Base-by-base conservation (phyloP, 2,113 vertebrate species). In the Clarias macrocephalus region DNA sequence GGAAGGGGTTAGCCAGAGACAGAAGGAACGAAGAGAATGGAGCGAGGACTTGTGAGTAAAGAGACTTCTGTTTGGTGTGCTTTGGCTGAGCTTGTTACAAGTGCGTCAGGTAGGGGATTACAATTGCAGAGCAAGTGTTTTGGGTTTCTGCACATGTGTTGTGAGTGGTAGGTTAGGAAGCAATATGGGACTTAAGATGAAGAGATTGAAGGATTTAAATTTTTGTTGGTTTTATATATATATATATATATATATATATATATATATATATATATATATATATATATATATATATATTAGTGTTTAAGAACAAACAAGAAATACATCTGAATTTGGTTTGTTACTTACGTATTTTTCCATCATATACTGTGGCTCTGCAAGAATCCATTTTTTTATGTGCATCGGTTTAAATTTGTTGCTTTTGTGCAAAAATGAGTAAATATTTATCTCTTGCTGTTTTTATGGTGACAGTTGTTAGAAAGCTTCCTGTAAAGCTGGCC, bases 11-110 rank as follows among this genome's bases (percentile, higher is more conserved):
- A 65, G 66, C 63, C 37, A 65, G 56, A 72, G 68, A 86, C 87
- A 87, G 89, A 89, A 90, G 90, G 87, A 84, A 57, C 87, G 80
- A 57, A 56, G 85, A 88, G 81, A 88, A 91, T 90, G 86, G 88
- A 89, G 85, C 84, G 65, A 83, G 89, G 72, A 82, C 89, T 85
- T 89, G 92, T 94, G 91, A 94, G 93, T 95, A 91, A 82, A 76
- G 16, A 62, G 68, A 63, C 56, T 62, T 77, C 0, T 89, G 11
- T 84, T 65, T 82, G 76, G 25, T 54, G 54, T 85, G 86, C 42
- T 82, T 60, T 77, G 85, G 76, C 68, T 85, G 79, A 85, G 84
- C 28, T 84, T 59, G 68, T 73, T 80, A 70, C 59, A 82, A 84
- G 54, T 60, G 66, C 21, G 25, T 59, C 12, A 76, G 54, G 23